Percentiles rank a stretch among this genome's conserved stretches.
Conservation (phyloP, 2,888 invertebrate genomes). For the Eupithecia subumbrata region DNA sequence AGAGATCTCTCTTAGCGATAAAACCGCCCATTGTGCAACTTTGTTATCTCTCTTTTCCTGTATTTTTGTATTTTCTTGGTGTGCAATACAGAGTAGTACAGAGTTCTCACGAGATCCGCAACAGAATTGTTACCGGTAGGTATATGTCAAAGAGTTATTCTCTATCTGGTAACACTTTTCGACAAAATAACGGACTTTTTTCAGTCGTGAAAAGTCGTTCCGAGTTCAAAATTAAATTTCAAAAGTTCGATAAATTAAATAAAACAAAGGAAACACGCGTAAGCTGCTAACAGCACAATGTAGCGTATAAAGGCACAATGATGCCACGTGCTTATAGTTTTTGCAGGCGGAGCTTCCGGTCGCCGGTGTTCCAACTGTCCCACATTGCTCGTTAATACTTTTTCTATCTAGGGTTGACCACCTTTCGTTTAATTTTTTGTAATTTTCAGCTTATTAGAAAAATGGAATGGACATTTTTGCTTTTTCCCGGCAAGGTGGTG, state of each 20-base stretch:
- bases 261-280: slow-evolving; percentile 7
- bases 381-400: slow-evolving; percentile 49
- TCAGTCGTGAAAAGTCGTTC: background rate
- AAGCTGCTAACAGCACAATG: slow-evolving; percentile 20
- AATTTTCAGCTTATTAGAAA: background rate
- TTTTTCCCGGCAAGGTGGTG: background rate
- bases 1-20: no score
- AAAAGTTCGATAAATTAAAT: background rate
- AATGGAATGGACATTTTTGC: background rate
- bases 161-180: background rate
- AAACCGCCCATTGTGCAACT: no score
- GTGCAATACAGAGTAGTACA: background rate
- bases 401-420: slow-evolving; percentile 34
- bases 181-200: background rate
- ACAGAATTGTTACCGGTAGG: background rate
- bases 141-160: background rate
- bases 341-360: slow-evolving; percentile 32
- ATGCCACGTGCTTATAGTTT: slow-evolving; percentile 26
- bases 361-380: slow-evolving; percentile 17
- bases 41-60: no score
- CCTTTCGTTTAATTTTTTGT: slow-evolving; percentile 9
- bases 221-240: background rate
- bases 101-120: background rate
- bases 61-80: no score
- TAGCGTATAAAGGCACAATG: slow-evolving; percentile 27